phyloP scores from a whole-genome alignment of 1,140 invertebrate genomes.

The Pogonognathellus flavescens region DNA sequence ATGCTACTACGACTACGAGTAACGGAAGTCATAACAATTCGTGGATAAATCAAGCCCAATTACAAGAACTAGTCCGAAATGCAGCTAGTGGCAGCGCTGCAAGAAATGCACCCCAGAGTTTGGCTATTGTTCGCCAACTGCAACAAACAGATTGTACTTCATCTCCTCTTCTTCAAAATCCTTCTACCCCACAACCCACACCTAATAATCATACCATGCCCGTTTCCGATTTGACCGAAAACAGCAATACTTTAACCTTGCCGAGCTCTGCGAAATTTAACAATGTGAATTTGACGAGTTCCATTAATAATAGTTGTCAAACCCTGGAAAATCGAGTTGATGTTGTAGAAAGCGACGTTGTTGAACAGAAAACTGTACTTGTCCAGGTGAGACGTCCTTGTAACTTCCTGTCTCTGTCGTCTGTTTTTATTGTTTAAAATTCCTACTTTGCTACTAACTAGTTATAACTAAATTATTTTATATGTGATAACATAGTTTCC shows the following conservation, averaged over 20 bases:
- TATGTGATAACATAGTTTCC: too few relatives aligned
- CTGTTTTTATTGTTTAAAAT: not conserved
- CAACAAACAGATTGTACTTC: not conserved
- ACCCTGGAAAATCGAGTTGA: conserved; percentile 49
- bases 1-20: conserved; percentile 3
- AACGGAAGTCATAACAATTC: not conserved
- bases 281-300: conserved; percentile 36
- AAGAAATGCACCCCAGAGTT: too few relatives aligned
- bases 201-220: not conserved
- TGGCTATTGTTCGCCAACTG: not conserved
- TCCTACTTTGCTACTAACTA: not conserved
- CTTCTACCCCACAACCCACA: not conserved
- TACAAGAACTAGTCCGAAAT: not conserved
- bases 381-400: conserved; percentile 57
- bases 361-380: conserved; percentile 54
- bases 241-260: not conserved
- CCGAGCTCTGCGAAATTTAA: not conserved
- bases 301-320: conserved; percentile 10
- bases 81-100: not conserved
- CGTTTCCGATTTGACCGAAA: not conserved
- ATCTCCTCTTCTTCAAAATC: not conserved
- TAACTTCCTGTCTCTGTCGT: conserved; percentile 32
- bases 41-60: conserved; percentile 2
- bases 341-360: conserved; percentile 21
- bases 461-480: not conserved